phyloP scores from a whole-genome alignment of 2,113 vertebrate species.

The Protobothrops mucrosquamatus region DNA sequence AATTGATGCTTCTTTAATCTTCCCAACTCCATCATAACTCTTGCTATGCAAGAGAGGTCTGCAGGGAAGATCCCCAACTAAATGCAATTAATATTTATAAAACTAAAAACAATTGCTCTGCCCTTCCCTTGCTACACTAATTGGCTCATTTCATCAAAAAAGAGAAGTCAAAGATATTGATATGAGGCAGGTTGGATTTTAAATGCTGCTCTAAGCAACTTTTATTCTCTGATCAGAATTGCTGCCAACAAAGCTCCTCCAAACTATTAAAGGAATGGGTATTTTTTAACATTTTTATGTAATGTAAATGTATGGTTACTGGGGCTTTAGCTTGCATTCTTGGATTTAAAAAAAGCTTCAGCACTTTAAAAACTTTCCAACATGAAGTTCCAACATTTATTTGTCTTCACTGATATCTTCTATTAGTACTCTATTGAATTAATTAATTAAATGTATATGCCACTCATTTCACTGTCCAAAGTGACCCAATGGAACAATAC shows the following conservation, averaged over 20 bases:
- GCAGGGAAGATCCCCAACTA: no score
- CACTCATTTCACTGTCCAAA: no score
- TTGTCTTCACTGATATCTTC: not conserved
- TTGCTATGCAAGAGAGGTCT: no score
- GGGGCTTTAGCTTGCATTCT: no score
- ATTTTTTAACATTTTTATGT: not conserved
- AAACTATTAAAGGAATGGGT: not conserved
- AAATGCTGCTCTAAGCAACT: not conserved
- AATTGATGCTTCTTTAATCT: no score
- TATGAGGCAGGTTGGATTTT: not conserved
- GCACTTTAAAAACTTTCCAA: not conserved
- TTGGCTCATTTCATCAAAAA: not conserved
- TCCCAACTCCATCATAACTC: no score
- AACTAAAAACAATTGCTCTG: no score
- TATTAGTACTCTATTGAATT: not conserved
- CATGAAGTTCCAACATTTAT: not conserved
- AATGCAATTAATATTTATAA: no score
- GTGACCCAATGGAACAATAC: not conserved
- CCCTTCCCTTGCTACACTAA: no score
- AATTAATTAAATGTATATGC: no score
- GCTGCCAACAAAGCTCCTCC: not conserved
- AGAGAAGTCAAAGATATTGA: not conserved
- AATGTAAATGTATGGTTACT: no score
- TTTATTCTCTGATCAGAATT: not conserved
- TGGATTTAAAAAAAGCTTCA: no score